phyloP scores from a whole-genome alignment of 2,113 vertebrate genomes.

The Malurus alboscapulatus region DNA sequence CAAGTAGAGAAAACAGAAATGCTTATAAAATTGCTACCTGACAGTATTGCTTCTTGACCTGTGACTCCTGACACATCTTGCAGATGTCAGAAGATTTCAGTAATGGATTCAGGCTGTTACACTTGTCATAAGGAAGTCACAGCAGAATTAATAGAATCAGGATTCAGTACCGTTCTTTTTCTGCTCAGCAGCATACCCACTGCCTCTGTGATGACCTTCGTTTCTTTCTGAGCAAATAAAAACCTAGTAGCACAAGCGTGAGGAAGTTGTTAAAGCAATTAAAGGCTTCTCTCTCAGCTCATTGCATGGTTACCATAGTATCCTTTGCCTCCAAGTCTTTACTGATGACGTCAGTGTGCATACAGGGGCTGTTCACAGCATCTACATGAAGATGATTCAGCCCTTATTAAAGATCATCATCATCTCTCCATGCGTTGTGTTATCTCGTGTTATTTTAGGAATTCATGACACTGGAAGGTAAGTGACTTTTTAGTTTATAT shows the following conservation, averaged over 20 bases:
- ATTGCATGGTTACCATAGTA: constrained; percentile 85
- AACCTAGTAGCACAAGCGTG: constrained; percentile 69
- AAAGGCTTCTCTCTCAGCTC: constrained; percentile 76
- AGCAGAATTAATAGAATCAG: constrained; percentile 55
- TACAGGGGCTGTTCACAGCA: constrained; percentile 73
- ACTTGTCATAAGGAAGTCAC: constrained; percentile 54
- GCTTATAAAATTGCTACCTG: constrained; percentile 16
- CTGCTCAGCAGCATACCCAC: not conserved
- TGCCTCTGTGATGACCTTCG: constrained; percentile 63
- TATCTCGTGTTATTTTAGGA: constrained; percentile 38
- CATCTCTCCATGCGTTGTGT: not conserved
- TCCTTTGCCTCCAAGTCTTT: constrained; percentile 75
- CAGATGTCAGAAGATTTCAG: constrained; percentile 37
- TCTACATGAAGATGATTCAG: constrained; percentile 75
- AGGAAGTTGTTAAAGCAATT: constrained; percentile 85
- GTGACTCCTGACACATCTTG: constrained; percentile 34
- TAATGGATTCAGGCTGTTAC: constrained; percentile 33
- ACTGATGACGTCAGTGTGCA: constrained; percentile 83
- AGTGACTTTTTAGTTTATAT: constrained; percentile 35
- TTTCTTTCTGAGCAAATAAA: constrained; percentile 75
- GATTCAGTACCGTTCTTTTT: constrained; percentile 23
- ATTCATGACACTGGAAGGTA: constrained; percentile 56
- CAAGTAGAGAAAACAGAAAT: constrained; percentile 40
- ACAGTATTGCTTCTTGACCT: constrained; percentile 39
- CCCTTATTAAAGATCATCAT: constrained; percentile 50